Conservation (phyloP, 2,797 vertebrate genomes). For the Neoniphon sammara region DNA sequence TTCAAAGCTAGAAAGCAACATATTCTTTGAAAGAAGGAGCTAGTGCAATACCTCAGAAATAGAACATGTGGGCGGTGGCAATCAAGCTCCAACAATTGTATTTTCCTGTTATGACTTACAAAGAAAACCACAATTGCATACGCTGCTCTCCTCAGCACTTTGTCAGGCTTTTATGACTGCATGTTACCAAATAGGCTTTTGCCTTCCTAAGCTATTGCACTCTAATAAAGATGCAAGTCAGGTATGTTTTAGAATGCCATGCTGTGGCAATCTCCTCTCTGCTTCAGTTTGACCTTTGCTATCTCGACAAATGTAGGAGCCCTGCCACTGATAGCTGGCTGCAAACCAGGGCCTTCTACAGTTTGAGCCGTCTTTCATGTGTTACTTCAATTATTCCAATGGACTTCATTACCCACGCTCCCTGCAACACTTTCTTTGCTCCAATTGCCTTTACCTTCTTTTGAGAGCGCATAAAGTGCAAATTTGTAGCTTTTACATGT, state of each 20-base stretch:
- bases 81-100: constrained; percentile 59
- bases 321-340: constrained; percentile 19
- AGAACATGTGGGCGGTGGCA: constrained; percentile 60
- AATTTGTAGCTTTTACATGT: constrained; percentile 35
- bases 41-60: constrained; percentile 48
- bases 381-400: constrained; percentile 9
- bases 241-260: not conserved
- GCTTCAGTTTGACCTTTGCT: constrained; percentile 16
- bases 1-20: constrained; percentile 17
- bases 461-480: constrained; percentile 21
- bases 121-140: constrained; percentile 1
- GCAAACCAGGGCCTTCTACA: constrained; percentile 6
- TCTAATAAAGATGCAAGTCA: not conserved
- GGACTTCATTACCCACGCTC: constrained; percentile 1
- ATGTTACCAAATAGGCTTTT: constrained; percentile 15
- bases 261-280: constrained; percentile 4
- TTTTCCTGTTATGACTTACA: constrained; percentile 46
- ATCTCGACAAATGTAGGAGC: not conserved
- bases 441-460: constrained; percentile 3
- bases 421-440: not conserved
- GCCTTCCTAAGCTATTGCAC: not conserved
- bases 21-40: constrained; percentile 37
- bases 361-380: constrained; percentile 19
- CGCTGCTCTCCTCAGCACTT: constrained; percentile 16
- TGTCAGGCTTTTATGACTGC: not conserved